Evolutionary conservation across 2,888 invertebrate species (phyloP).

Genomic region (Ernsta delagoae): DNA sequence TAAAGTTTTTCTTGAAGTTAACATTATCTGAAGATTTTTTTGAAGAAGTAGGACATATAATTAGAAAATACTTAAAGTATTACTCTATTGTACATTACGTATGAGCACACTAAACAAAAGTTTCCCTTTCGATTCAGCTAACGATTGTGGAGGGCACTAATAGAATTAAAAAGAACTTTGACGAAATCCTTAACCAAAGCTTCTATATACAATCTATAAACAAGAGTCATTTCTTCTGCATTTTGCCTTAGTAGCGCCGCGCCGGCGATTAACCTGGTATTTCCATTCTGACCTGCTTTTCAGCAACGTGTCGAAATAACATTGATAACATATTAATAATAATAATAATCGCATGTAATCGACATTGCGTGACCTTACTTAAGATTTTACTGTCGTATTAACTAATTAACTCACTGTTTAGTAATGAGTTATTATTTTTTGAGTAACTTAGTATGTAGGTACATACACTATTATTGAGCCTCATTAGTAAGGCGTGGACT

Average conservation of each 20-base stretch:
- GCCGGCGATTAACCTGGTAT: slow-evolving; percentile 57
- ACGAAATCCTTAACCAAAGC: not conserved
- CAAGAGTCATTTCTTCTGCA: slow-evolving; percentile 36
- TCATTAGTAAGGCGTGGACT: too few species aligned
- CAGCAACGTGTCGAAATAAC: slow-evolving; percentile 55
- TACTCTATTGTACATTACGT: too few species aligned
- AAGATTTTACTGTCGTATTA: slow-evolving; percentile 16
- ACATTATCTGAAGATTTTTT: too few species aligned
- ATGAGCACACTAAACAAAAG: too few species aligned
- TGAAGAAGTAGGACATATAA: too few species aligned
- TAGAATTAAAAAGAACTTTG: not conserved
- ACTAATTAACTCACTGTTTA: slow-evolving; percentile 16
- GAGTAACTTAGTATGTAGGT: too few species aligned
- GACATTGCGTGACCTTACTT: slow-evolving; percentile 37
- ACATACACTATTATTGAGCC: too few species aligned
- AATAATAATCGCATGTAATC: slow-evolving; percentile 43
- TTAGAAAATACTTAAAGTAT: too few species aligned
- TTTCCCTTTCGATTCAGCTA: too few species aligned
- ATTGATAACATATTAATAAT: slow-evolving; percentile 51
- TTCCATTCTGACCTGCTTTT: slow-evolving; percentile 49
- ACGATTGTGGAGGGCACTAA: too few species aligned
- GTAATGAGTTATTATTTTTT: slow-evolving; percentile 1
- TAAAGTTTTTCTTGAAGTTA: too few species aligned
- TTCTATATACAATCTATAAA: slow-evolving; percentile 8
- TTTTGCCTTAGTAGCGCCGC: slow-evolving; percentile 43